phyloP scores from a whole-genome alignment of 2,113 vertebrate genomes.

The Acinonyx jubatus region DNA sequence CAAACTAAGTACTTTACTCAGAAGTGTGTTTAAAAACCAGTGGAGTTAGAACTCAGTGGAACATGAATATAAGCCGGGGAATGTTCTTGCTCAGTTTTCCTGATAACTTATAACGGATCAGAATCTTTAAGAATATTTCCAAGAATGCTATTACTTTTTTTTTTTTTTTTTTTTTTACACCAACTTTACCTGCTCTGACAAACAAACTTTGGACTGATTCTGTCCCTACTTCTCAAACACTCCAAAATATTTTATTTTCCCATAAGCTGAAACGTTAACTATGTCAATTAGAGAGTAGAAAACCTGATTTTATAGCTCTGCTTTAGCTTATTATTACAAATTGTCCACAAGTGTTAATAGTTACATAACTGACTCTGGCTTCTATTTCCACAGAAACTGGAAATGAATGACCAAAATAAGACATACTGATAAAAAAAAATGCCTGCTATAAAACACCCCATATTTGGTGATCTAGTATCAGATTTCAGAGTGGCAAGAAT shows the following conservation, averaged over 20 bases:
- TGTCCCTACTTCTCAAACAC: neutral
- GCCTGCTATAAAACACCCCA: constrained; percentile 29
- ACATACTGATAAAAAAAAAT: neutral
- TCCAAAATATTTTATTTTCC: constrained; percentile 30
- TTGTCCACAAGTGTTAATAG: neutral
- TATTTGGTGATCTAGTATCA: constrained; percentile 18
- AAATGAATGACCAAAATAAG: constrained; percentile 19
- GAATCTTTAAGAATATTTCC: neutral
- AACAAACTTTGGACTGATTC: constrained; percentile 3
- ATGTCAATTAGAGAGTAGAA: neutral
- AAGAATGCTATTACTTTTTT: neutral
- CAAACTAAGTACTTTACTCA: neutral
- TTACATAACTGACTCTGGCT: constrained; percentile 23
- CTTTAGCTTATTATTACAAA: constrained; percentile 18
- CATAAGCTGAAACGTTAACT: neutral
- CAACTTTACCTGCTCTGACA: neutral
- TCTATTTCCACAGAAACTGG: constrained; percentile 47
- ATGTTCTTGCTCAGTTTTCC: neutral
- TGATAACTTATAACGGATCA: neutral
- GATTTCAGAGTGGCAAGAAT: constrained; percentile 35
- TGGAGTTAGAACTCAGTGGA: neutral
- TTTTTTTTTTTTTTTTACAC: neutral
- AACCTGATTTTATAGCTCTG: neutral
- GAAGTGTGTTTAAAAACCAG: neutral
- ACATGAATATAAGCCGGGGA: neutral